Conservation (phyloP, 1,140 invertebrate species). For the Temnothorax longispinosus region DNA sequence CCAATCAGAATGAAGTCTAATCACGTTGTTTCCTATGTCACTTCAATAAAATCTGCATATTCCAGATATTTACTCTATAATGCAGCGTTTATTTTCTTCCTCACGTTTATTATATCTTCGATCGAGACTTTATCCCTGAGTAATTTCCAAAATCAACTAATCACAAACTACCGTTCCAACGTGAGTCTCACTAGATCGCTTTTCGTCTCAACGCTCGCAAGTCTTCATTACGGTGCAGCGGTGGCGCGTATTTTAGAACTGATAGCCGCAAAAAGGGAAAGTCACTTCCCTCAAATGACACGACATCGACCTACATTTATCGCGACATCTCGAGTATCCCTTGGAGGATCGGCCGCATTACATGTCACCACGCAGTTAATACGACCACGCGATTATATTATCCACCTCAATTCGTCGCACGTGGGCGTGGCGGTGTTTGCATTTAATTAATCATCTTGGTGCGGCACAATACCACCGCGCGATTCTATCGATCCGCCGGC, state of each 20-base stretch:
- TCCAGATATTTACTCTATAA: background rate
- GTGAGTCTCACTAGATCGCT: background rate
- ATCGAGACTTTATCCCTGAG: background rate
- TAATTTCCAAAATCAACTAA: background rate
- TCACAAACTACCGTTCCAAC: background rate
- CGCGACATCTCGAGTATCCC: conserved; percentile 18
- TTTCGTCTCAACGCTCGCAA: background rate
- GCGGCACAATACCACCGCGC: conserved; percentile 15
- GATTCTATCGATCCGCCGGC: conserved; percentile 37
- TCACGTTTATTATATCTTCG: background rate
- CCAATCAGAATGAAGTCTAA: conserved; percentile 13
- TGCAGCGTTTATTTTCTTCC: background rate
- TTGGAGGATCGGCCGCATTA: conserved; percentile 34
- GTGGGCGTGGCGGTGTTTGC: conserved; percentile 69
- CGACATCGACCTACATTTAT: conserved; percentile 18
- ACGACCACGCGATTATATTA: conserved; percentile 7
- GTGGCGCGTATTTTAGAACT: background rate
- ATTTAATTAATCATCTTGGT: conserved; percentile 67
- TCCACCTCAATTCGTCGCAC: background rate
- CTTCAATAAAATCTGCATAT: background rate
- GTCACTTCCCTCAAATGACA: conserved; percentile 25
- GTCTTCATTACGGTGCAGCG: background rate
- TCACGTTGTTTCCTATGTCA: background rate
- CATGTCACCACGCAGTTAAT: conserved; percentile 41
- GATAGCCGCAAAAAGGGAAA: conserved; percentile 19